These are phyloP conservation scores for Pectinophora gossypiella DNA, from an alignment of 1,140 invertebrate species.

Conservation along the genomic window DNA sequence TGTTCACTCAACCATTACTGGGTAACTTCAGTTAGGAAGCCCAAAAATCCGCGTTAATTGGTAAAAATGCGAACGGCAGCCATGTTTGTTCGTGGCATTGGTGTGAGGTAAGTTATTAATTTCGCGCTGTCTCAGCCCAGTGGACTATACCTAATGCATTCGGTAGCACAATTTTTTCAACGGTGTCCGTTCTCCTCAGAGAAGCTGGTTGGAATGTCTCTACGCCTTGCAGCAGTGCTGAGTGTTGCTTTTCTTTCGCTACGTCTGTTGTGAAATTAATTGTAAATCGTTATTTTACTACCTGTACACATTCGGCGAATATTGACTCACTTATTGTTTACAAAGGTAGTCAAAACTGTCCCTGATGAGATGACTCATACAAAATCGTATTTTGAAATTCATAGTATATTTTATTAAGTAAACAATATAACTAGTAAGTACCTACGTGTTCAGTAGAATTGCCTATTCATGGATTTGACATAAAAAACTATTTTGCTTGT, in stretches of 20 bases:
- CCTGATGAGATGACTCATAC: no score
- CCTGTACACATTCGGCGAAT: no score
- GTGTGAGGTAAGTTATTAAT: not conserved
- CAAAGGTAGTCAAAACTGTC: no score
- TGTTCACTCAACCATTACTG: not conserved
- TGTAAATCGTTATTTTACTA: no score
- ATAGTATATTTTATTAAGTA: no score
- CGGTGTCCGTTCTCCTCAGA: conserved; percentile 85
- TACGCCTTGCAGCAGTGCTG: conserved; percentile 83
- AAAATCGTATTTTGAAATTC: no score
- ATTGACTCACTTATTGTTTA: no score
- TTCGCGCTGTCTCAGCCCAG: not conserved
- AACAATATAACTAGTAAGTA: no score
- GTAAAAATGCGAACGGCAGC: not conserved
- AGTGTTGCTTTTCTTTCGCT: conserved; percentile 83
- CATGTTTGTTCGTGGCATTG: not conserved
- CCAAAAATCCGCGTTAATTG: not conserved
- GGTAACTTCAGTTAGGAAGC: not conserved
- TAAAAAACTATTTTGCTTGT: no score
- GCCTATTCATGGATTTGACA: no score
- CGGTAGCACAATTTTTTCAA: conserved; percentile 87
- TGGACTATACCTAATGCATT: conserved; percentile 84
- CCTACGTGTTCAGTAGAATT: no score
- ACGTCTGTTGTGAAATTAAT: conserved; percentile 78
- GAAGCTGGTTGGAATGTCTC: conserved; percentile 82